Base-by-base conservation (phyloP, 1,140 invertebrate species). In the Brachionus angularis region DNA sequence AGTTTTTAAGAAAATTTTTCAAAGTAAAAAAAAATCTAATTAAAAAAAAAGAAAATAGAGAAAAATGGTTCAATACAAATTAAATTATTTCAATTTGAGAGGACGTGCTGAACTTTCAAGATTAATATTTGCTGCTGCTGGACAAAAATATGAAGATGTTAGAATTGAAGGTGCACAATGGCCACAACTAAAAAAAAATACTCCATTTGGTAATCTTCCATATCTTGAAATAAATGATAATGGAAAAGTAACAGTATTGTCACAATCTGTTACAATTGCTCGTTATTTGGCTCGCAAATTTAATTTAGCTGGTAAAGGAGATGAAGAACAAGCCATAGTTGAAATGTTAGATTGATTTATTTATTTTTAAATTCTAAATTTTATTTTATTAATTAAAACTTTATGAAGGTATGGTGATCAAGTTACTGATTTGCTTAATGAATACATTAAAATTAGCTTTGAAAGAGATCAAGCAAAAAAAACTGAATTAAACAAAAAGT, bases 261-360 rank as follows among this genome's bases (percentile, higher is more conserved):
- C n/a, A n/a, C n/a, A n/a, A n/a, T n/a, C n/a, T n/a, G n/a, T n/a
- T n/a, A n/a, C n/a, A n/a, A n/a, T n/a, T n/a, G 67, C 67, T 39
- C 67, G 67, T 44, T 71, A 53, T 55, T 34, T 71, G 16, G 46
- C 67, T 27, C 27, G 49, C 10, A 52, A 29, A 21, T 71, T 71
- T 27, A 36, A 50, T 0, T 27, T 71, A 42, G 33, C 47, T 33
- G 67, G 67, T 44, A n/a, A 16, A 14, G 31, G 33, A 29, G 23
- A 14, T 3, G 34, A 52, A 33, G 67, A 71, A 55, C 67, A 71
- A 39, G 46, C 46, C 25, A 12, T 25, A 55, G 16, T 50, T 1
- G 67, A 71, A 12, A 27, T 47, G 47, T 42, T 10, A 42, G 39
- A n/a, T n/a, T n/a, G n/a, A n/a, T n/a, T n/a, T n/a, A n/a, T n/a